A percentile compares a stretch with the other conserved stretches of the same genome.
Evolutionary conservation across 2,797 vertebrate genomes (phyloP).

Genomic region (Spinus pinus): DNA sequence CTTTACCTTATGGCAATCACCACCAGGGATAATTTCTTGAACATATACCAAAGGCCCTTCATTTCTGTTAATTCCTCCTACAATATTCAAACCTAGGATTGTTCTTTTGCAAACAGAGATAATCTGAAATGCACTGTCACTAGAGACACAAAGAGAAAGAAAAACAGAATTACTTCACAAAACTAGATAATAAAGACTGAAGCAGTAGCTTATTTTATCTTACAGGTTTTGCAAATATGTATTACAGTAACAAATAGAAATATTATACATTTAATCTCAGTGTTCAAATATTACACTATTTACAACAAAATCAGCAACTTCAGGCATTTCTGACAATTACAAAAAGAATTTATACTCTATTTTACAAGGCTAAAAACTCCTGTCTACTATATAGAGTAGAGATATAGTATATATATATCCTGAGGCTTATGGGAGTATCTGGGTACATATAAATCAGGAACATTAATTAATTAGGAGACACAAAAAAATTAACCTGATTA

Average conservation of each 20-base stretch:
- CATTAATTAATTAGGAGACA: background rate
- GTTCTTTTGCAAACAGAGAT: slow-evolving; percentile 88
- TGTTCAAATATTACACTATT: background rate
- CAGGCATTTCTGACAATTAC: background rate
- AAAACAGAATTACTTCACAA: background rate
- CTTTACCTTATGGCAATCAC: slow-evolving; percentile 91
- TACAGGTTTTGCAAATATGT: background rate
- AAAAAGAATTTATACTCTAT: background rate
- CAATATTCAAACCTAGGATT: slow-evolving; percentile 86
- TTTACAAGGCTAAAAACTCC: background rate
- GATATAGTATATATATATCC: background rate
- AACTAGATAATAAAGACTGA: background rate
- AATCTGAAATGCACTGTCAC: slow-evolving; percentile 87
- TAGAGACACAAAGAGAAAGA: slow-evolving; percentile 34
- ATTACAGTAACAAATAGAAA: background rate
- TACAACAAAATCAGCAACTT: background rate
- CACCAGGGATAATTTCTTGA: slow-evolving; percentile 88
- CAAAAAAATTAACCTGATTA: background rate
- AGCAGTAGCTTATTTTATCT: background rate
- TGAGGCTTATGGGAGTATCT: background rate
- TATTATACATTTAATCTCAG: background rate
- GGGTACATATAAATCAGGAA: background rate
- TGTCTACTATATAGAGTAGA: background rate
- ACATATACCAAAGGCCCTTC: slow-evolving; percentile 93
- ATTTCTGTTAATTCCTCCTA: slow-evolving; percentile 87